phyloP scores from a whole-genome alignment of 2,888 invertebrate genomes.

The Rhagophthalmus giganteus region DNA sequence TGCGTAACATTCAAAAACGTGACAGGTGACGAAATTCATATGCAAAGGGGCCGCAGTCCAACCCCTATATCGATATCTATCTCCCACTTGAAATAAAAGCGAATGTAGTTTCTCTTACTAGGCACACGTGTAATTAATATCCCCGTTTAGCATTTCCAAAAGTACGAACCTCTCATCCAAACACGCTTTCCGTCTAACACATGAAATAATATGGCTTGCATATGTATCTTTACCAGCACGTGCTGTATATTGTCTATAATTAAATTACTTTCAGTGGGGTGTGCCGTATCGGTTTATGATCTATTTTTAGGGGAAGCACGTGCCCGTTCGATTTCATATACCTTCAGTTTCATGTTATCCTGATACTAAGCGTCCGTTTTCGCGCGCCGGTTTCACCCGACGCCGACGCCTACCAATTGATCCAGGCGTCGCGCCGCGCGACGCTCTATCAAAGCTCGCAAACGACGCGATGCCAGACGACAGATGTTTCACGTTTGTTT shows the following conservation, averaged over 20 bases:
- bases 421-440: slow-evolving; percentile 45
- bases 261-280: slow-evolving; percentile 37
- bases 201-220: not conserved
- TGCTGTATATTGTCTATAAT: slow-evolving; percentile 36
- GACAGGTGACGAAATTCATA: not conserved
- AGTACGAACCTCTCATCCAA: slow-evolving; percentile 7
- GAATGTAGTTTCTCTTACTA: slow-evolving; percentile 15
- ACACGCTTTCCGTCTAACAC: slow-evolving; percentile 6
- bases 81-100: slow-evolving; percentile 16
- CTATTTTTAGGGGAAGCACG: slow-evolving; percentile 49
- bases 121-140: slow-evolving; percentile 15
- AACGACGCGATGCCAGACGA: slow-evolving; percentile 26
- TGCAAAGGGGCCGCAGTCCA: not conserved
- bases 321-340: slow-evolving; percentile 35
- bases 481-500: too few relatives aligned
- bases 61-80: slow-evolving; percentile 9
- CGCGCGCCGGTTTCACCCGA: slow-evolving; percentile 44
- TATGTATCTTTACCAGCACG: slow-evolving; percentile 18
- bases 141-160: slow-evolving; percentile 2
- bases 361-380: slow-evolving; percentile 48
- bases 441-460: slow-evolving; percentile 38
- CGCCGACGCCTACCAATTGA: slow-evolving; percentile 47
- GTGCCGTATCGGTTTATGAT: slow-evolving; percentile 41
- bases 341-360: slow-evolving; percentile 40
- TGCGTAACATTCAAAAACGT: not conserved